These are phyloP conservation scores for Aegotheles bennettii DNA, from an alignment of 2,113 vertebrate genomes.

Conservation along the genomic window DNA sequence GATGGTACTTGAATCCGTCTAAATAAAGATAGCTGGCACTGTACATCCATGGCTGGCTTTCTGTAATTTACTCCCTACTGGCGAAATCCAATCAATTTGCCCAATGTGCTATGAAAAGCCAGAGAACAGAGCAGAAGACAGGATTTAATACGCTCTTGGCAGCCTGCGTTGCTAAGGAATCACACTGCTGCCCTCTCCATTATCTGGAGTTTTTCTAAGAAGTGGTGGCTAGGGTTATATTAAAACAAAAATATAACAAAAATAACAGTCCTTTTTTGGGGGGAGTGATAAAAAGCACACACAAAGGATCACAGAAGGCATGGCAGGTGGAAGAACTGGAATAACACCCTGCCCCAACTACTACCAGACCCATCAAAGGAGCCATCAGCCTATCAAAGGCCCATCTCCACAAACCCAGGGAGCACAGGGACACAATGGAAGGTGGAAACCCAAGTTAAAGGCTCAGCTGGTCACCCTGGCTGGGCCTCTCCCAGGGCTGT, in stretches of 20 bases:
- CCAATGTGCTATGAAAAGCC: background rate
- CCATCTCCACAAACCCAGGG: background rate
- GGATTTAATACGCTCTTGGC: background rate
- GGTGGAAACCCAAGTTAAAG: background rate
- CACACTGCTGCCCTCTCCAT: background rate
- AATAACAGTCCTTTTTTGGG: background rate
- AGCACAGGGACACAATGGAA: background rate
- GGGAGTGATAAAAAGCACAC: background rate
- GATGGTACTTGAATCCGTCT: background rate
- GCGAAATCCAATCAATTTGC: background rate
- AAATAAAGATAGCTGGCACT: background rate
- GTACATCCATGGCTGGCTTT: background rate
- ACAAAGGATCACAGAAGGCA: background rate
- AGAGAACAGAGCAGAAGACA: background rate
- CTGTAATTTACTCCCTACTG: background rate
- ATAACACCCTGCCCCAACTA: background rate
- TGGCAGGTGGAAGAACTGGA: background rate
- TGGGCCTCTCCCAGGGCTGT: background rate
- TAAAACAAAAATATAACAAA: background rate
- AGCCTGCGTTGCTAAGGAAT: background rate
- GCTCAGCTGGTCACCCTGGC: background rate
- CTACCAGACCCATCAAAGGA: background rate
- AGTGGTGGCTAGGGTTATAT: background rate
- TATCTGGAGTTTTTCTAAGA: background rate
- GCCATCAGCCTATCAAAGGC: background rate